These are phyloP conservation scores for Tupaia tana DNA, from an alignment of 2,113 vertebrate species.

Conservation along the genomic window DNA sequence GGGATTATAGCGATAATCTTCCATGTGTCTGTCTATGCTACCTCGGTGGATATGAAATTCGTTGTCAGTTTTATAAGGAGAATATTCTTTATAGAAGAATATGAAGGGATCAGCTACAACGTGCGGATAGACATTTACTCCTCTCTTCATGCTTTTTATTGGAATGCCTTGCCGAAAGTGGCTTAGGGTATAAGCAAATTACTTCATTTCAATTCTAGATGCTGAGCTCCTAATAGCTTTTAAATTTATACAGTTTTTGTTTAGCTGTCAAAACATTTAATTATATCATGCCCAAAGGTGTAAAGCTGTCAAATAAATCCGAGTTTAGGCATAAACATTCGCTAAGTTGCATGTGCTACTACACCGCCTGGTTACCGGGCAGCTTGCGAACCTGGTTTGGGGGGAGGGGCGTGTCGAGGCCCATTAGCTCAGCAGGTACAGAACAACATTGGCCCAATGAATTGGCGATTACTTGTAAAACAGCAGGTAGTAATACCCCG, in stretches of 20 bases:
- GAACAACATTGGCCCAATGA: conserved; percentile 83
- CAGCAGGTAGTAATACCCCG: conserved; percentile 87
- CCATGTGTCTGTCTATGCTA: conserved; percentile 13
- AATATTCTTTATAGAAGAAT: conserved; percentile 62
- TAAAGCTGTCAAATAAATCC: conserved; percentile 94
- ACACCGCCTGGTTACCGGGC: conserved; percentile 81
- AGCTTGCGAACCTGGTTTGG: conserved; percentile 82
- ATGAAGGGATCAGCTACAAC: conserved; percentile 52
- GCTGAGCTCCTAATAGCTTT: conserved; percentile 87
- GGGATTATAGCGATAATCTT: conserved; percentile 15
- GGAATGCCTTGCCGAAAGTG: conserved; percentile 70
- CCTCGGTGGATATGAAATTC: conserved; percentile 17
- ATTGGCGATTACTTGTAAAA: conserved; percentile 88
- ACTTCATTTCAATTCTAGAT: conserved; percentile 85
- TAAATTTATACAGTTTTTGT: conserved; percentile 91
- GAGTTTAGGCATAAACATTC: conserved; percentile 88
- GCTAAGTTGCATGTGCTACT: conserved; percentile 87
- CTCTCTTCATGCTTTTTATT: conserved; percentile 74
- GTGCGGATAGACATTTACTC: conserved; percentile 49
- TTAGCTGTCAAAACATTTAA: conserved; percentile 93
- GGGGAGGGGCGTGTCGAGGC: conserved; percentile 38
- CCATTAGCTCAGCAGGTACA: conserved; percentile 88
- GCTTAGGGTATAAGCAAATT: conserved; percentile 73
- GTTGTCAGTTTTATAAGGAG: conserved; percentile 41
- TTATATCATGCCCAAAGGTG: conserved; percentile 91